Evolutionary conservation across 1,140 invertebrate genomes (phyloP).

Genomic region (Scaptomyza hsui): DNA sequence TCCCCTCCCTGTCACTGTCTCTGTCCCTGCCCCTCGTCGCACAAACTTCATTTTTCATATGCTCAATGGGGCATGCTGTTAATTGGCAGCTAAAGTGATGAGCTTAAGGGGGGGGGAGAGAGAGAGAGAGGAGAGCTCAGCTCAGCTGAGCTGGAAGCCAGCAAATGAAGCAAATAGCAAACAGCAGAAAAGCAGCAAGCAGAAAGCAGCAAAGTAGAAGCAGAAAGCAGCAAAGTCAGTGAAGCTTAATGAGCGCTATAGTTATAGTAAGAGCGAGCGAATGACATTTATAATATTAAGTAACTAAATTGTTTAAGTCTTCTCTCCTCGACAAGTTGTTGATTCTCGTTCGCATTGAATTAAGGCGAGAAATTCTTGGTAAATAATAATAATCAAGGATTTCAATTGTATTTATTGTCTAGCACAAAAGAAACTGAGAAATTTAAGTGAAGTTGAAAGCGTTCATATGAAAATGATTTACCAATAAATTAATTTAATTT

Average conservation of each 20-base stretch:
- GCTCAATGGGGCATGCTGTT: slow-evolving; percentile 36
- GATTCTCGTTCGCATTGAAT: neutral
- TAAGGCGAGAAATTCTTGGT: neutral
- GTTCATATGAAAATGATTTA: no score
- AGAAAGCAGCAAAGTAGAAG: neutral
- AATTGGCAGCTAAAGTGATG: slow-evolving; percentile 23
- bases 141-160: slow-evolving; percentile 10
- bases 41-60: slow-evolving; percentile 42
- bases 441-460: no score
- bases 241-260: slow-evolving; percentile 14
- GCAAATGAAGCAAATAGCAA: slow-evolving; percentile 17
- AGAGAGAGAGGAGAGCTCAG: neutral
- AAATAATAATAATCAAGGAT: neutral
- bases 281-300: slow-evolving; percentile 36
- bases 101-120: neutral
- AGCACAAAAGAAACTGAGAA: no score
- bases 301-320: slow-evolving; percentile 4
- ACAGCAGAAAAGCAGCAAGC: neutral
- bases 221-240: neutral
- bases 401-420: no score
- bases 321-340: neutral
- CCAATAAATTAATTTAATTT: no score
- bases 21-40: neutral
- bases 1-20: neutral
- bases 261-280: slow-evolving; percentile 24